These are phyloP conservation scores for fruit fly (Drosophila melanogaster) DNA, from an alignment of 1,140 invertebrate species.

Conservation along the genomic window DNA sequence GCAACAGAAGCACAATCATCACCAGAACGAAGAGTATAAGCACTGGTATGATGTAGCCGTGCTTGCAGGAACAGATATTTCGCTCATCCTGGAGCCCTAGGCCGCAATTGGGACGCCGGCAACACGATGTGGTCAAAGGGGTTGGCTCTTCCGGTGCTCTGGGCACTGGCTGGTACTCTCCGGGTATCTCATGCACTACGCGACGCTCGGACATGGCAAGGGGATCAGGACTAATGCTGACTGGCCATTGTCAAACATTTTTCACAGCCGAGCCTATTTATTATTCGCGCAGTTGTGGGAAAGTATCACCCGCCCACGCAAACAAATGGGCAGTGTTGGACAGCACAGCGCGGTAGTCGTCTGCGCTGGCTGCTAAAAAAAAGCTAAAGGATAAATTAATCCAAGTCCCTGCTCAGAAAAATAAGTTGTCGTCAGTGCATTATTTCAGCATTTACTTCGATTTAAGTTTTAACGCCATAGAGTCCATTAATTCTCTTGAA, in stretches of 20 bases:
- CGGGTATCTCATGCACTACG: slow-evolving; percentile 45
- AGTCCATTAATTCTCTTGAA: too few species aligned
- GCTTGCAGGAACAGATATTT: slow-evolving; percentile 42
- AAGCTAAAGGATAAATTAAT: not conserved
- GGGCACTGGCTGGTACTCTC: slow-evolving; percentile 68
- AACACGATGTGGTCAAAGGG: slow-evolving; percentile 51
- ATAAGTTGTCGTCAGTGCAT: too few species aligned
- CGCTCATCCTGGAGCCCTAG: slow-evolving; percentile 19
- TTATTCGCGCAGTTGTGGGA: slow-evolving; percentile 72
- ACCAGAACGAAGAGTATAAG: slow-evolving; percentile 67
- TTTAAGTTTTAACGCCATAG: too few species aligned
- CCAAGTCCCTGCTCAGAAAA: too few species aligned
- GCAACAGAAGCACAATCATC: slow-evolving; percentile 67
- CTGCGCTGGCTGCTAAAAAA: not conserved
- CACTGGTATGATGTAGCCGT: slow-evolving; percentile 68
- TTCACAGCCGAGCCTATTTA: slow-evolving; percentile 59
- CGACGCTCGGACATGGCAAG: slow-evolving; percentile 59
- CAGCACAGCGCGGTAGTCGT: not conserved
- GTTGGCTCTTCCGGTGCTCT: slow-evolving; percentile 27
- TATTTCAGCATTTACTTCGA: too few species aligned
- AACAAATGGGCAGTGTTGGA: slow-evolving; percentile 58
- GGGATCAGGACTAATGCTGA: slow-evolving; percentile 14
- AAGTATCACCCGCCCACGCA: slow-evolving; percentile 57
- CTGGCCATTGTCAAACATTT: slow-evolving; percentile 46
- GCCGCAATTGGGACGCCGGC: slow-evolving; percentile 42